Base-by-base conservation (phyloP, 2,888 invertebrate genomes). In the Ectemnius continuus region DNA sequence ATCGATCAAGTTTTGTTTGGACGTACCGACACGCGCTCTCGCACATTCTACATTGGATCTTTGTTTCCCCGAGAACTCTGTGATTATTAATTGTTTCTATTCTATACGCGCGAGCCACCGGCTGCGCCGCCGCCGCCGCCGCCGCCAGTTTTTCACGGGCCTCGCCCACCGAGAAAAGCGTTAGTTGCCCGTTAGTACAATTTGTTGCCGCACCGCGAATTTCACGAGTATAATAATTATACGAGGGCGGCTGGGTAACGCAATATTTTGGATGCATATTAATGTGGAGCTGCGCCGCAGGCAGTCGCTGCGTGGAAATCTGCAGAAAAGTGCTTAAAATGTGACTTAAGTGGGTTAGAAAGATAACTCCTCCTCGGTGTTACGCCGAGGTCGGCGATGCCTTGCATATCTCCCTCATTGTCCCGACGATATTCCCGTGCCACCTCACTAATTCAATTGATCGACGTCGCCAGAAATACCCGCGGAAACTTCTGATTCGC, bases 291-390 rank as follows among this genome's bases (percentile, higher is more conserved):
- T 23, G 13, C 26, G 6, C 23, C 14, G 13, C 3, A 4, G n/a
- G 20, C 26, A 23, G 23, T 23, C 14, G 28, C 57, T 57, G 56
- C 36, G 26, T 14, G 28, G 36, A 14, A 64, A 56, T 64, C 36
- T 36, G 57, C 57, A 16, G 63, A 64, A 52, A 57, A 64, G 56
- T 64, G 57, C 64, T 64, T 64, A 56, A 64, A 56, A 36, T 1
- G n/a, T 64, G 57, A 52, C 64, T 64, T 57, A 57, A 64, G 64
- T 64, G 56, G 64, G 57, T 64, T 64, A 57, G 56, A 57, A 36
- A 28, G 56, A 57, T 56, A 28, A 28, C 36, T 6, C 56, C 36
- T 6, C 56, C 16, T 28, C 52, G 64, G 36, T 36, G 20, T 64
- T 64, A 16, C 57, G 64, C 23, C 28, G 52, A 13, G 45, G 14